Evolutionary conservation across 1,140 invertebrate species (phyloP), one percentile per base, ranked within the genome.

Genomic region (Trichogramma pretiosum): DNA sequence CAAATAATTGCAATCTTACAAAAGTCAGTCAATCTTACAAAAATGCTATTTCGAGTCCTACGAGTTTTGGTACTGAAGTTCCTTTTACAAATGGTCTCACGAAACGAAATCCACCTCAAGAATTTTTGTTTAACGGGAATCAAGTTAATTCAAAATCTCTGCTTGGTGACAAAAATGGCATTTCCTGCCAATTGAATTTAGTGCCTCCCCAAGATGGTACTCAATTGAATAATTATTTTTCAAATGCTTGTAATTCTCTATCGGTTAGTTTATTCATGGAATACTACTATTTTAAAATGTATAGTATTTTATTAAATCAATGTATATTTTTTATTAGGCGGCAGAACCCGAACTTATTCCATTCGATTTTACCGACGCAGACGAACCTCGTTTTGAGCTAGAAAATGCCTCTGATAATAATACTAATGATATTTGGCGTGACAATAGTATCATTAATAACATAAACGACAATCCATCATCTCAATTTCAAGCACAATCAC

Each of bases 331-430:
- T n/a, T n/a, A n/a, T 59, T 67, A 60, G n/a, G n/a, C n/a, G n/a
- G n/a, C n/a, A 50, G 67, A 71, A 56, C 61, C 59, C 24, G 65
- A 71, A 50, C 48, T 72, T 32, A 61, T 70, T 33, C 67, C 68
- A 32, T 71, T 69, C 46, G 65, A 71, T 64, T 58, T 71, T 43
- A 67, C 67, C 24, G 67, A 71, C 50, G 68, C 65, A 0, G 63
- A 70, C 41, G 68, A 69, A 38, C 61, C 62, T 9, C 49, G 67
- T n/a, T 46, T 70, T 21, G 67, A 71, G 56, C 51, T 71, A 11
- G 70, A 71, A 45, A 67, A 55, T 30, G 55, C 57, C 1, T 62
- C 67, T 8, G 59, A 70, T 33, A 60, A 62, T 19, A 57, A 60
- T 2, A 49, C 56, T 30, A 57, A 53, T 17, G 56, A 48, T 50